Conservation (phyloP, 2,888 invertebrate species). For the Cantharis rustica region DNA sequence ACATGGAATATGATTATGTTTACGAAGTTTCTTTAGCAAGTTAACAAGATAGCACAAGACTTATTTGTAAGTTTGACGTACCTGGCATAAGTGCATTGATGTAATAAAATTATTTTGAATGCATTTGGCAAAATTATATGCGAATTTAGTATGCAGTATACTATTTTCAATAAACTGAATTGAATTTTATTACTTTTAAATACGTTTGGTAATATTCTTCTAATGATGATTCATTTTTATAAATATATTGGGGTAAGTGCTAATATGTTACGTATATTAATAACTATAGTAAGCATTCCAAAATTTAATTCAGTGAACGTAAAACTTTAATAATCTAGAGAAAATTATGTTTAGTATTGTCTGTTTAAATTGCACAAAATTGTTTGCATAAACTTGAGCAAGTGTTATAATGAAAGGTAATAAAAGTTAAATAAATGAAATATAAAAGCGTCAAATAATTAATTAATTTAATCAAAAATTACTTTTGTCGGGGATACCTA, state of each 20-base stretch:
- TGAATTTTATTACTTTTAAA: background rate
- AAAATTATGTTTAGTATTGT: background rate
- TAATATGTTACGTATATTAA: background rate
- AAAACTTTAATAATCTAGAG: background rate
- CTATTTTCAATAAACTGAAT: background rate
- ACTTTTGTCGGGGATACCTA: slow-evolving; percentile 6
- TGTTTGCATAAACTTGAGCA: background rate
- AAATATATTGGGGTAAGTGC: too few relatives aligned
- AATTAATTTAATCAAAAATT: slow-evolving; percentile 37
- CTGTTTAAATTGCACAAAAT: background rate
- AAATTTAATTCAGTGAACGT: background rate
- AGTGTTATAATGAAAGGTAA: background rate
- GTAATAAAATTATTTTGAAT: background rate
- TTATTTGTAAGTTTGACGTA: background rate
- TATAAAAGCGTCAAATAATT: slow-evolving; percentile 34
- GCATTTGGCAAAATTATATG: background rate
- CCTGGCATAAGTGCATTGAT: background rate
- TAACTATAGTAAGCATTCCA: background rate
- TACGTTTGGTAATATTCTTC: too few relatives aligned
- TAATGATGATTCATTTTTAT: too few relatives aligned
- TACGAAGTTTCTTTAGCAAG: background rate
- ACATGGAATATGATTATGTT: background rate
- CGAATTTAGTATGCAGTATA: background rate
- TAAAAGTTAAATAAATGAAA: slow-evolving; percentile 25
- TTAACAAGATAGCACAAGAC: background rate